Conservation (phyloP, 2,113 vertebrate genomes). For the Cyprinodon brontotheroides region DNA sequence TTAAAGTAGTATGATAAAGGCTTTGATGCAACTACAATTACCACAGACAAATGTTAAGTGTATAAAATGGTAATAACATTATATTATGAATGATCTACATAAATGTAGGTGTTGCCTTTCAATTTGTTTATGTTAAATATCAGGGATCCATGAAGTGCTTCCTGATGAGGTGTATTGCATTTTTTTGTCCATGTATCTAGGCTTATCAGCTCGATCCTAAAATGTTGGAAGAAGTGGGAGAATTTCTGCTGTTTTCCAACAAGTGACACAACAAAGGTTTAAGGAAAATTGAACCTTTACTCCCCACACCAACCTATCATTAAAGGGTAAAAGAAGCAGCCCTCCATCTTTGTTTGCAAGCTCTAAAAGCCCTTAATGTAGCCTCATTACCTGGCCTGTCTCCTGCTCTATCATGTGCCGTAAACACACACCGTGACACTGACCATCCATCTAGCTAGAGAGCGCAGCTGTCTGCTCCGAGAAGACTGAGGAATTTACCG, state of each 20-base stretch:
- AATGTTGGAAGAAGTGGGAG: constrained; percentile 46
- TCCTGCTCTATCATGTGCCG: constrained; percentile 76
- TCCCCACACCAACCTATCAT: constrained; percentile 59
- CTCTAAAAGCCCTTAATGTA: constrained; percentile 80
- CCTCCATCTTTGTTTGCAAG: constrained; percentile 78
- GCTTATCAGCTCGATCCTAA: constrained; percentile 66
- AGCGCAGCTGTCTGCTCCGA: constrained; percentile 64
- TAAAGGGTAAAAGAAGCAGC: constrained; percentile 69
- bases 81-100: background rate
- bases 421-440: constrained; percentile 79
- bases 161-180: constrained; percentile 51
- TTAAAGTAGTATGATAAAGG: no score
- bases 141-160: constrained; percentile 44
- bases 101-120: constrained; percentile 2
- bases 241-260: constrained; percentile 36
- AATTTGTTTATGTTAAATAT: constrained; percentile 32
- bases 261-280: constrained; percentile 66
- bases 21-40: no score
- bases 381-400: constrained; percentile 80
- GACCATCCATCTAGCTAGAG: constrained; percentile 72
- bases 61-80: no score
- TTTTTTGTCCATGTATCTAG: constrained; percentile 76
- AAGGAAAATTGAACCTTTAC: constrained; percentile 52
- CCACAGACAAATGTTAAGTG: no score
- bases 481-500: constrained; percentile 60